phyloP scores from a whole-genome alignment of 2,113 vertebrate species.

The Myotis brandtii region DNA sequence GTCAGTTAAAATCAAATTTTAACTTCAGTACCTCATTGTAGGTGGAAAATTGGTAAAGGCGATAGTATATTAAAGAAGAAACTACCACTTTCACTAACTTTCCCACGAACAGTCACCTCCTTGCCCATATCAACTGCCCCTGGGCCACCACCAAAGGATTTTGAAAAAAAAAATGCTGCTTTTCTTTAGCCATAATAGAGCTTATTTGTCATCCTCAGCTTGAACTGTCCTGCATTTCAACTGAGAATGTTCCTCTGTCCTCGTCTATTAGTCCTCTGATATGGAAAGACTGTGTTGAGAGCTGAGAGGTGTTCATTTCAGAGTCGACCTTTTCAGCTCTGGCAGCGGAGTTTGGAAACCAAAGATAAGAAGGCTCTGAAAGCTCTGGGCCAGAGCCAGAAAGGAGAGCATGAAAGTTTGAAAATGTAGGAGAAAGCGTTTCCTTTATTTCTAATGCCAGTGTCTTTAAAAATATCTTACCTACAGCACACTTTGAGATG shows the following conservation, averaged over 20 bases:
- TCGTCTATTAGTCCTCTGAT: background rate
- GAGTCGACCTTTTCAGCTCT: background rate
- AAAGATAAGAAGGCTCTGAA: background rate
- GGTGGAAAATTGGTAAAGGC: background rate
- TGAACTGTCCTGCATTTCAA: background rate
- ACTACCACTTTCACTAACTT: background rate
- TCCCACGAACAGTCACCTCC: background rate
- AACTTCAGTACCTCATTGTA: background rate
- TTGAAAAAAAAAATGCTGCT: conserved; percentile 49
- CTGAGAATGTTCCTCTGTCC: background rate
- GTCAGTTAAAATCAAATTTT: background rate
- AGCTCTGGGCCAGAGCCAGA: conserved; percentile 53
- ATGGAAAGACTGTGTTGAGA: background rate
- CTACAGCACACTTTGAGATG: conserved; percentile 89
- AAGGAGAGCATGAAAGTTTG: conserved; percentile 24
- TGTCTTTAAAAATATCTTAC: conserved; percentile 86
- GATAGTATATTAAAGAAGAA: conserved; percentile 26
- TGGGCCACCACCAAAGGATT: background rate
- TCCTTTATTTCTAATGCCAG: conserved; percentile 21
- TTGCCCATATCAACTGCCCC: background rate
- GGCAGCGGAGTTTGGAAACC: conserved; percentile 38
- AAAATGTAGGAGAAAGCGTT: background rate
- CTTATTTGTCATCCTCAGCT: conserved; percentile 10
- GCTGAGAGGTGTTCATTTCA: conserved; percentile 23
- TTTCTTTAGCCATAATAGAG: conserved; percentile 10